Percentiles rank a stretch among this genome's conserved stretches.
These are phyloP conservation scores for Ctenopoma kingsleyae DNA, from an alignment of 2,797 vertebrate species.

Conservation along the genomic window DNA sequence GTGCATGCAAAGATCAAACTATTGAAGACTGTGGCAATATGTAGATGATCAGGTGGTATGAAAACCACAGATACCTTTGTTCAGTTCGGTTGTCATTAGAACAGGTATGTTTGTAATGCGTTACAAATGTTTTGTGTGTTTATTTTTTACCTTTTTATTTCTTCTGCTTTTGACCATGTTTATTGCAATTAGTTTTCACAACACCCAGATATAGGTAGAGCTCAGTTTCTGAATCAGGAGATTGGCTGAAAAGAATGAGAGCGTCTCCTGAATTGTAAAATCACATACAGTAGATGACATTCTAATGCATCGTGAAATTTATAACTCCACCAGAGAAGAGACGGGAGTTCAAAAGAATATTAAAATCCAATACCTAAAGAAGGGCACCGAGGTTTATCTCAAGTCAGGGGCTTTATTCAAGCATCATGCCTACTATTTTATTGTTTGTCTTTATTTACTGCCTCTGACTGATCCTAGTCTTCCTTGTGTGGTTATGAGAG, in stretches of 20 bases:
- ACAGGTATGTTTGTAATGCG: slow-evolving; percentile 14
- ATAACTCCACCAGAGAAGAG: slow-evolving; percentile 63
- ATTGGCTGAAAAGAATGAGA: slow-evolving; percentile 36
- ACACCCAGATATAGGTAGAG: slow-evolving; percentile 30
- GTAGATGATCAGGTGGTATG: slow-evolving; percentile 68
- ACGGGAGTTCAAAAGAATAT: slow-evolving; percentile 83
- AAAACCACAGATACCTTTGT: slow-evolving; percentile 57
- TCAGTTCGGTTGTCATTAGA: slow-evolving; percentile 26
- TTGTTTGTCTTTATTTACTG: slow-evolving; percentile 82
- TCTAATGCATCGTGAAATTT: slow-evolving; percentile 74
- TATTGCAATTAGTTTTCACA: slow-evolving; percentile 45
- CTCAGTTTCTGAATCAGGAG: slow-evolving; percentile 36
- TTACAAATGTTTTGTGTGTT: slow-evolving; percentile 15
- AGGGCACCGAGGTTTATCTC: slow-evolving; percentile 76
- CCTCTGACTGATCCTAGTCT: slow-evolving; percentile 71
- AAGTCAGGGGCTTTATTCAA: slow-evolving; percentile 79
- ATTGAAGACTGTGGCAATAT: slow-evolving; percentile 55
- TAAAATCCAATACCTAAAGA: slow-evolving; percentile 81
- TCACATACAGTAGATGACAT: slow-evolving; percentile 59
- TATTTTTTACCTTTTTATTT: slow-evolving; percentile 23
- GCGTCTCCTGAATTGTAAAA: slow-evolving; percentile 66
- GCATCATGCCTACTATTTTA: slow-evolving; percentile 76
- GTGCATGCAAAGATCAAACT: slow-evolving; percentile 73
- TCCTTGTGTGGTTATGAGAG: slow-evolving; percentile 69
- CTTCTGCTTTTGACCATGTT: slow-evolving; percentile 25